These are phyloP conservation scores for Vireo altiloquus DNA, from an alignment of 2,113 vertebrate species.

Conservation along the genomic window DNA sequence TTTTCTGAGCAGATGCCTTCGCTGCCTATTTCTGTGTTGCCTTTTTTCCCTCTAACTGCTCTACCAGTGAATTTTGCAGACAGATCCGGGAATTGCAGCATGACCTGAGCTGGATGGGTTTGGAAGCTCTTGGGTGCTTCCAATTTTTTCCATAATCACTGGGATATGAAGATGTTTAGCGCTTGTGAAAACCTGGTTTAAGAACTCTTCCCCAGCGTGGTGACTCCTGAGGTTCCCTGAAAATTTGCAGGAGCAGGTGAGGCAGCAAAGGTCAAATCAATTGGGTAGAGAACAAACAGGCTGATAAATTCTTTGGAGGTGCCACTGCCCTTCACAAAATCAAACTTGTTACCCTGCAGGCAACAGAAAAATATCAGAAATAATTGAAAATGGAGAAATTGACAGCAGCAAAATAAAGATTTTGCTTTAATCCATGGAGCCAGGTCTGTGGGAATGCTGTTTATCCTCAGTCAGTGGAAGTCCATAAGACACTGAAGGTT, in stretches of 20 bases:
- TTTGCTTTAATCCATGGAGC: not conserved
- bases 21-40: not conserved
- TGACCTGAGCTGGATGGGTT: not conserved
- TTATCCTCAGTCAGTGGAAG: not conserved
- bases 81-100: not conserved
- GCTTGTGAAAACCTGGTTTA: not conserved
- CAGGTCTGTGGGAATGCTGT: not conserved
- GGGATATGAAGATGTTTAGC: not conserved
- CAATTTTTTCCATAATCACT: accelerated
- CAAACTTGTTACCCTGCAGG: not conserved
- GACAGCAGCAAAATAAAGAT: not conserved
- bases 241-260: not conserved
- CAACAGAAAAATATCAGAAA: not conserved
- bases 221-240: not conserved
- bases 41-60: not conserved
- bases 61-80: not conserved
- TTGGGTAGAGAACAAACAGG: not conserved
- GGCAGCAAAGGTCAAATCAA: not conserved
- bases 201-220: not conserved
- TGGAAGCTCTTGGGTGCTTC: not conserved
- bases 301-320: not conserved
- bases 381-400: not conserved
- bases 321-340: not conserved
- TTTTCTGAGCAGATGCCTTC: not conserved
- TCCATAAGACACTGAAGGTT: not conserved